Evolutionary conservation across 2,113 vertebrate genomes (phyloP).

Genomic region (Panthera tigris): DNA sequence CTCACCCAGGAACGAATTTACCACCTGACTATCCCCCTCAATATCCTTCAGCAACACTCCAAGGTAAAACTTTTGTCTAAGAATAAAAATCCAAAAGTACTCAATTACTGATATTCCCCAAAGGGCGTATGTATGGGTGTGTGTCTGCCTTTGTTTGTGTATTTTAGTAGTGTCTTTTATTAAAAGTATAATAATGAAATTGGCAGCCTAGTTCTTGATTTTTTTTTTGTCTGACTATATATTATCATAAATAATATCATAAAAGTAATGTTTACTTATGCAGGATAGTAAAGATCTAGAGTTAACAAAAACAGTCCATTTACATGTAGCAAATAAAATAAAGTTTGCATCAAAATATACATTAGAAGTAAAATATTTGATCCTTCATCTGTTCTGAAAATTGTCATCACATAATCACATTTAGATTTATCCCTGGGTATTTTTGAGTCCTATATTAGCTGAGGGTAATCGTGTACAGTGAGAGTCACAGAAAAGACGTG

Average conservation of each 20-base stretch:
- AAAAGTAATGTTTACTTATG: not conserved
- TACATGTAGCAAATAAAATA: not conserved
- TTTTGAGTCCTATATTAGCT: not conserved
- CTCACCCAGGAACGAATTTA: not conserved
- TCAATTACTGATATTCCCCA: not conserved
- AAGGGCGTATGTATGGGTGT: not conserved
- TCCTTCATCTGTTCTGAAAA: not conserved
- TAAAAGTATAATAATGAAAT: not conserved
- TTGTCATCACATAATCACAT: not conserved
- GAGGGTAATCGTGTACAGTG: not conserved
- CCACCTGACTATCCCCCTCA: slow-evolving; percentile 53
- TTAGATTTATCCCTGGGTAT: not conserved
- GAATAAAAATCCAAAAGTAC: not conserved
- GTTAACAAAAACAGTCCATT: not conserved
- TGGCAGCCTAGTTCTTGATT: not conserved
- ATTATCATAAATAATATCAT: not conserved
- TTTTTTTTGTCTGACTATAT: not conserved
- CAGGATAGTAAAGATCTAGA: not conserved
- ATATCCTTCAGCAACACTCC: slow-evolving; percentile 35
- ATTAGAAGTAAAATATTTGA: not conserved
- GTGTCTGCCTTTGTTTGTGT: not conserved
- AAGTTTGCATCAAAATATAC: not conserved
- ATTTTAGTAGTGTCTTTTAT: not conserved
- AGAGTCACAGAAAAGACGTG: not conserved
- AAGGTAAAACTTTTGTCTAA: slow-evolving; percentile 68